Conservation (phyloP, 2,797 vertebrate species). For the Sitta carolinensis region DNA sequence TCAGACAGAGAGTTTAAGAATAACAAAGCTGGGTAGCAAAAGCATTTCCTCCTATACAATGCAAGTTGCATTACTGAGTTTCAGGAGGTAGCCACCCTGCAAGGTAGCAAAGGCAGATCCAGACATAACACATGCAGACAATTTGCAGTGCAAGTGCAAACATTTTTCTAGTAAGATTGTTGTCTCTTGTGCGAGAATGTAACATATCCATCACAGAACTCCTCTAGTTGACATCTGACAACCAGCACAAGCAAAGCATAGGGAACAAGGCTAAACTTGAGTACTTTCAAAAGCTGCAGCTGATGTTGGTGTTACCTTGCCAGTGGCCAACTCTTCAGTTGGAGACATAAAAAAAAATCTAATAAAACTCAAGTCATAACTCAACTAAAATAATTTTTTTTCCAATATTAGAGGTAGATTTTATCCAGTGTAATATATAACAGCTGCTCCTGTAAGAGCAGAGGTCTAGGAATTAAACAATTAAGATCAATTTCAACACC, state of each 20-base stretch:
- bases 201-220: background rate
- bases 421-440: background rate
- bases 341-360: background rate
- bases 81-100: background rate
- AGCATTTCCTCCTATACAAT: background rate
- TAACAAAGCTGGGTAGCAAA: background rate
- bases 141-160: background rate
- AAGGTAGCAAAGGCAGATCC: background rate
- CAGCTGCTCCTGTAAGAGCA: background rate
- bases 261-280: background rate
- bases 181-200: background rate
- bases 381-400: background rate
- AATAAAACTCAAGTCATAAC: constrained; percentile 6
- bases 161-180: background rate
- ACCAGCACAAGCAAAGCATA: background rate
- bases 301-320: background rate
- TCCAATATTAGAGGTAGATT: constrained; percentile 40
- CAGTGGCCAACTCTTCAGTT: background rate
- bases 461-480: background rate
- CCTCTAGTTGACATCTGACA: background rate
- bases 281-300: background rate
- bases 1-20: background rate
- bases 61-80: background rate
- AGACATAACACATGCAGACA: background rate
- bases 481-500: background rate